Base-by-base conservation (phyloP, 2,113 vertebrate species). In the Rhadina sibilatrix region DNA sequence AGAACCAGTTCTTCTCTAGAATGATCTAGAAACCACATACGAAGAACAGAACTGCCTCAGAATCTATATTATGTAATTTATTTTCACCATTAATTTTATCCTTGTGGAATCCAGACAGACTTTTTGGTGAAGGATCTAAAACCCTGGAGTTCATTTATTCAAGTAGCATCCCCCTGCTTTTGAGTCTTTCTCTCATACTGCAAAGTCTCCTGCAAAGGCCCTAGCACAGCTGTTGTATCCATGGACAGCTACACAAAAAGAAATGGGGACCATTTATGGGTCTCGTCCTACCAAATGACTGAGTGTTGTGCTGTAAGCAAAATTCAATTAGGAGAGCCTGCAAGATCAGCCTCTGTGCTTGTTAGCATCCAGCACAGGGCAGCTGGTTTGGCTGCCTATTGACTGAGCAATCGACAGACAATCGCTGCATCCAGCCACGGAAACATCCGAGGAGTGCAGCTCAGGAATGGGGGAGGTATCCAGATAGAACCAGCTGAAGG, bases 301-400 rank as follows among this genome's bases (percentile, higher is more conserved):
- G 42, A 63, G 33, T 44, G 93, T 11, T 84, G 44, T 87, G 52
- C 11, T 92, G 56, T 28, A 84, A 75, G 70, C 42, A 87, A 87
- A 94, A 96, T 82, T 91, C 72, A 76, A 28, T 91, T 65, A 93
- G 70, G 50, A 79, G 57, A 94, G 65, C 61, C 79, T 79, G 81
- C 70, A 83, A 71, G 81, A 83, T 69, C 37, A 17, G 61, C 40
- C 61, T 71, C 40, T 30, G 57, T 60, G 66, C 93, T 95, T 83
- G 70, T 97, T 89, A 95, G n/a, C 69, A 91, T 52, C 61, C 87
- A 82, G 84, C 59, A 65, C 66, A 80, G 72, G 56, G 68, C 81
- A 87, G 74, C 84, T 84, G 76, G 18, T 82, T 84, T 27, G 50
- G 59, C 77, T 92, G 78, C 53, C 65, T 92, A 69, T 89, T 61